Base-by-base conservation (phyloP, 2,113 vertebrate genomes). In the Nothocercus nigrocapillus region DNA sequence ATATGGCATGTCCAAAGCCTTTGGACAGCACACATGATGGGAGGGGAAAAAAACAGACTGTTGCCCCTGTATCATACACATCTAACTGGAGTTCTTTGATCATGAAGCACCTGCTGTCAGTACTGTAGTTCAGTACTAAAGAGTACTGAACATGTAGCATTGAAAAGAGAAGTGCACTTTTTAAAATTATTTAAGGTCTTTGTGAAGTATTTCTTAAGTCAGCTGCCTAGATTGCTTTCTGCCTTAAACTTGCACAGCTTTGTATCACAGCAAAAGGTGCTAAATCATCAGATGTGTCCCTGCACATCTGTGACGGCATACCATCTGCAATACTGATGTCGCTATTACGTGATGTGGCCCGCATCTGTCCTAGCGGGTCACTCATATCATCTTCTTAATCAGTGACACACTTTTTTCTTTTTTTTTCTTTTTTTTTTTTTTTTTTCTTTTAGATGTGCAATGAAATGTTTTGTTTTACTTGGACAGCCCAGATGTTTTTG, bases 241-340 rank as follows among this genome's bases (percentile, higher is more conserved):
- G 38, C 38, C 69, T 76, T 86, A 58, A 75, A 88, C 58, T 92
- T 77, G 69, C 81, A 76, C 62, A 86, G 69, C 69, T 96, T 93
- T 82, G 83, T 96, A 73, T 84, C 47, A 47, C 82, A 90, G 88
- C 69, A 85, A 86, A 90, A 94, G 85, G 86, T 81, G 77, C 84
- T 93, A 96, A 96, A 96, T 90, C 93, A 66, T 90, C 51, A 28
- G 92, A 67, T 63, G 44, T 79, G 69, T 69, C 78, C 58, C 82
- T 82, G 83, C 86, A 90, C 70, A 58, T 79, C 88, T 92, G 69
- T 92, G 90, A 92, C 92, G 36, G 92, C 81, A 79, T 58, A 54
- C 77, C 80, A 76, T 4, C 59, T 81, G 85, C 83, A 66, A 28
- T n/a, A 93, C 90, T 0, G 15, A 66, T 90, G 15, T 56, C 89